Evolutionary conservation across 1,140 invertebrate species (phyloP).

Genomic region (Procambarus clarkii): DNA sequence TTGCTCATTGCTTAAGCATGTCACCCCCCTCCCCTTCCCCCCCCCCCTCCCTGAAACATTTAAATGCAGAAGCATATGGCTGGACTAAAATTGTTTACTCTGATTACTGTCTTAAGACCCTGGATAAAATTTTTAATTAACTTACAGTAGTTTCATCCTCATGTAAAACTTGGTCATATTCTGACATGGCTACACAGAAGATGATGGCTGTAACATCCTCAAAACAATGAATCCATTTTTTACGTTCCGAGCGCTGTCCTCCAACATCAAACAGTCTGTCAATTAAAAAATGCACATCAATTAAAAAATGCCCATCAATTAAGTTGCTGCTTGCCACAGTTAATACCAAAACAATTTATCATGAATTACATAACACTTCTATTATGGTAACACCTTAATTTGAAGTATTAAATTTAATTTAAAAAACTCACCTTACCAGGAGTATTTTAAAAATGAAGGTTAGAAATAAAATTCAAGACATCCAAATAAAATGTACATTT

Average conservation of each 20-base stretch:
- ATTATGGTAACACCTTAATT: neutral
- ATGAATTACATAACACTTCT: neutral
- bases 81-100: too few species aligned
- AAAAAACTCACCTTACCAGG: constrained; percentile 25
- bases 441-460: neutral
- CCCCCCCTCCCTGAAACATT: too few species aligned
- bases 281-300: neutral
- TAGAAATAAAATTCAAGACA: constrained; percentile 36
- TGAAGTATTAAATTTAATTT: neutral
- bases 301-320: neutral
- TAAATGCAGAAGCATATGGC: too few species aligned
- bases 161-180: constrained; percentile 96
- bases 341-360: neutral
- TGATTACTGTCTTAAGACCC: too few species aligned
- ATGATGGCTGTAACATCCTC: constrained; percentile 99
- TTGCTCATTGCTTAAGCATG: too few species aligned
- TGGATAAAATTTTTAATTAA: neutral
- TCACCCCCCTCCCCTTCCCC: too few species aligned
- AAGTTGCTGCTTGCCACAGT: neutral
- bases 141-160: constrained; percentile 96
- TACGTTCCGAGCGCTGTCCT: constrained; percentile 97
- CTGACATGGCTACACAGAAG: constrained; percentile 99
- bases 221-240: constrained; percentile 99
- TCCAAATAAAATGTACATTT: constrained; percentile 68
- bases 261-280: constrained; percentile 97